Conservation (phyloP, 64 coral and sea anemone species). For the Actinia equina region DNA sequence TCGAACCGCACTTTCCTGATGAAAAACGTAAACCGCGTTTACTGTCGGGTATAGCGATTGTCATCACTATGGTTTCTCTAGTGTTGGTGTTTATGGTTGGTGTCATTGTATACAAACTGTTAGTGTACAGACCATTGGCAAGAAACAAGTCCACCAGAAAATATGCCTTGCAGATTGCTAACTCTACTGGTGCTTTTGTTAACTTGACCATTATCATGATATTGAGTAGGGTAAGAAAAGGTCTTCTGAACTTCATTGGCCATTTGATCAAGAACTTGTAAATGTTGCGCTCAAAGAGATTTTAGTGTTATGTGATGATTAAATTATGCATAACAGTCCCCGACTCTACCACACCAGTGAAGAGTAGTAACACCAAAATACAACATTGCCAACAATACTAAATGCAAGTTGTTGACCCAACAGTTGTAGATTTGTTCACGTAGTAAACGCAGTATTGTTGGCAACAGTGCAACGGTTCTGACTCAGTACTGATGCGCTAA, state of each 20-base stretch:
- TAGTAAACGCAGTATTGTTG: too few species aligned
- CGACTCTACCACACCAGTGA: too few species aligned
- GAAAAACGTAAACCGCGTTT: constrained; percentile 92
- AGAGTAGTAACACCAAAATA: too few species aligned
- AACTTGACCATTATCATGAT: constrained; percentile 99
- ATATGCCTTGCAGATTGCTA: constrained; percentile 91
- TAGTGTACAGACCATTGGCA: constrained; percentile 93
- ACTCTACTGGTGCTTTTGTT: constrained; percentile 91
- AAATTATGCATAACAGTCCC: too few species aligned
- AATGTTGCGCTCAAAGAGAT: too few species aligned
- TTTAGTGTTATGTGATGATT: too few species aligned
- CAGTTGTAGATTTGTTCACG: too few species aligned
- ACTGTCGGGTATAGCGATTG: constrained; percentile 97
- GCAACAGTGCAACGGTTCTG: too few species aligned
- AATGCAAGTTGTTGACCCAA: too few species aligned
- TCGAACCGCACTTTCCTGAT: constrained; percentile 97
- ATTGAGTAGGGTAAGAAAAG: constrained; percentile 78
- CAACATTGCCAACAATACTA: too few species aligned
- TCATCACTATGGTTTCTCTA: constrained; percentile 98
- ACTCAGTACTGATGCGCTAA: not conserved
- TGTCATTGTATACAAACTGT: constrained; percentile 95
- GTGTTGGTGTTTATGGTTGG: constrained; percentile 99
- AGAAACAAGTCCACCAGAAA: constrained; percentile 74
- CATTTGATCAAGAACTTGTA: too few species aligned
- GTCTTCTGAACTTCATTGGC: not conserved